These are phyloP conservation scores for Dyspetes luteomarginatus DNA, from an alignment of 2,888 invertebrate genomes.

Conservation along the genomic window DNA sequence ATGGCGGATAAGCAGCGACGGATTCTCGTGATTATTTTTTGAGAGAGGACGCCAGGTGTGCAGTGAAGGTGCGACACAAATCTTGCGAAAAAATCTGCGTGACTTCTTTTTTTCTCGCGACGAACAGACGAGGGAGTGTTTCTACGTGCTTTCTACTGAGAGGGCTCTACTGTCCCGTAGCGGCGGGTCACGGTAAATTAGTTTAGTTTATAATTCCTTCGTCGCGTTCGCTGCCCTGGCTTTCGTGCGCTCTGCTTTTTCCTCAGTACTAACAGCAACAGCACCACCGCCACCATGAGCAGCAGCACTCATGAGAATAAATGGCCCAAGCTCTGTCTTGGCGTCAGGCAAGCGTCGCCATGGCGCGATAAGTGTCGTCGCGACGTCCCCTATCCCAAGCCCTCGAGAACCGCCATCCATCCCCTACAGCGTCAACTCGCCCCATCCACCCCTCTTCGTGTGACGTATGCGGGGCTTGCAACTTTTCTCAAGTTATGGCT, in stretches of 20 bases:
- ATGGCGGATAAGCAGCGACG: no score
- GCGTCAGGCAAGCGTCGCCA: conserved; percentile 73
- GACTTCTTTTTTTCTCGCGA: not conserved
- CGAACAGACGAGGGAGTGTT: not conserved
- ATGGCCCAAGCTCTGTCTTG: conserved; percentile 69
- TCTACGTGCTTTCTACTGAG: conserved; percentile 16
- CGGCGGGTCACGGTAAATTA: conserved; percentile 70
- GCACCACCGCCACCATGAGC: conserved; percentile 16
- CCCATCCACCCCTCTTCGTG: conserved; percentile 30
- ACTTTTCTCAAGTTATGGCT: conserved; percentile 70
- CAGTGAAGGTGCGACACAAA: conserved; percentile 13
- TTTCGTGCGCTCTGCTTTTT: conserved; percentile 6
- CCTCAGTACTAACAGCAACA: not conserved
- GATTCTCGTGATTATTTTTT: no score
- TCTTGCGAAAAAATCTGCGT: conserved; percentile 38
- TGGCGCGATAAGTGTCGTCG: conserved; percentile 71
- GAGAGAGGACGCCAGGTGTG: no score
- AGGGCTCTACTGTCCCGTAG: conserved; percentile 35
- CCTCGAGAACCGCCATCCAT: conserved; percentile 28
- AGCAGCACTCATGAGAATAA: conserved; percentile 73
- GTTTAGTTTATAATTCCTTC: conserved; percentile 78
- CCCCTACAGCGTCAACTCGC: not conserved
- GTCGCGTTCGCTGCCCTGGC: conserved; percentile 47
- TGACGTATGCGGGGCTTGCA: conserved; percentile 70
- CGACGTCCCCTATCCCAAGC: conserved; percentile 56